Base-by-base conservation (phyloP, 2,888 invertebrate species). In the Holacanthella duospinosa region DNA sequence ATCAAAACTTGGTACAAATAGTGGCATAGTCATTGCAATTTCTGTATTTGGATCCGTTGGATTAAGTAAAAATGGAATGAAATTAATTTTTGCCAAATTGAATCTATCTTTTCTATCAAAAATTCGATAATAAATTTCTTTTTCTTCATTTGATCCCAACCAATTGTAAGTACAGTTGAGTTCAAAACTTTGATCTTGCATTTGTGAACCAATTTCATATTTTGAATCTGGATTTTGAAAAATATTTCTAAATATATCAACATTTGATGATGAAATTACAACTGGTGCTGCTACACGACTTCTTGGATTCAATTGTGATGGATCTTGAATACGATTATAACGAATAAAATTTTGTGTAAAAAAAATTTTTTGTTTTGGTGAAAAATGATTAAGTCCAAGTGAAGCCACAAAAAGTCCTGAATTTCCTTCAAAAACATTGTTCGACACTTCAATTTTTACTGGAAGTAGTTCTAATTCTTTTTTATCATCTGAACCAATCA, bases 151-250 rank as follows among this genome's bases (percentile, higher is more conserved):
- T 0, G 83, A 81, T 2, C 95, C 93, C 73, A 97, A 83, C 89
- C 93, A 97, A 76, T 99, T 99, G 75, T 84, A 89, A 0, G 92
- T 88, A 71, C 93, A 95, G 76, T 95, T 91, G n/a, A 99, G 86
- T 24, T 84, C 80, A 79, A 90, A 88, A 74, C 94, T 93, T 76
- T 95, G 96, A 76, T 96, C 94, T 74, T 88, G 87, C 24, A 96
- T 81, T 74, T 97, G 96, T 0, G 95, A 94, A 0, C 94, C 94
- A 56, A 99, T 86, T 80, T 99, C 97, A 76, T 93, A 95, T 61
- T 85, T 84, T 0, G 96, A 93, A 68, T 87, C 86, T 1, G 87
- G 87, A 78, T 99, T 97, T 64, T 89, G 86, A 44, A 97, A 84
- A 65, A 93, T 90, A 77, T 99, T 99, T 64, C 96, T 82, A 73